A percentile compares a stretch with the other conserved stretches of the same genome.
Evolutionary conservation across 2,797 vertebrate species (phyloP).

Genomic region (Fundulus diaphanus): DNA sequence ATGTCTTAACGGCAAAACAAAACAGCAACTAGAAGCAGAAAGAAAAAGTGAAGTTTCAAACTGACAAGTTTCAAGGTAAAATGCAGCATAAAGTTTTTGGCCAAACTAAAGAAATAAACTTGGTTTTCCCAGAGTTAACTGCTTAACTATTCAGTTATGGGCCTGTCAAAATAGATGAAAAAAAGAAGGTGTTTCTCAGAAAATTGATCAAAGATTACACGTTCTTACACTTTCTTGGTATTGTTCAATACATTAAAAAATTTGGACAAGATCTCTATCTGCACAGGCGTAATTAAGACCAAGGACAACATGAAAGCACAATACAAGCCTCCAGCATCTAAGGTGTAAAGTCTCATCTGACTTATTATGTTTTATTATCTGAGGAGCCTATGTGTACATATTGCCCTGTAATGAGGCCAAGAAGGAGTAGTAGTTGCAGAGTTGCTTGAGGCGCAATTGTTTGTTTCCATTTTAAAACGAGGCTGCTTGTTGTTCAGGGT

Average conservation of each 20-base stretch:
- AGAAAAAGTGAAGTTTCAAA: background rate
- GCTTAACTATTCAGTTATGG: background rate
- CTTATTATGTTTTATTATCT: conserved; percentile 44
- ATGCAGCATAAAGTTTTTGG: background rate
- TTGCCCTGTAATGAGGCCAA: conserved; percentile 59
- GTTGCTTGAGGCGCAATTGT: conserved; percentile 43
- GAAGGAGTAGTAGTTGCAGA: conserved; percentile 53
- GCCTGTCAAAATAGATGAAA: background rate
- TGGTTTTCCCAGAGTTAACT: background rate
- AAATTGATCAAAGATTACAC: background rate
- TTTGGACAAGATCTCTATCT: background rate
- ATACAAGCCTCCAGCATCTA: conserved; percentile 19
- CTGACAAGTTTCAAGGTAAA: background rate
- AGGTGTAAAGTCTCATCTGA: conserved; percentile 41
- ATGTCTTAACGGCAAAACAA: background rate
- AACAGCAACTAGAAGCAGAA: background rate
- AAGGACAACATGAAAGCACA: conserved; percentile 16
- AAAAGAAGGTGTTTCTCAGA: background rate
- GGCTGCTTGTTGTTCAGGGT: conserved; percentile 44
- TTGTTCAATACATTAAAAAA: background rate
- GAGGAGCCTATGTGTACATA: conserved; percentile 39
- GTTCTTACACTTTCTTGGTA: background rate
- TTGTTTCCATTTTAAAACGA: conserved; percentile 45
- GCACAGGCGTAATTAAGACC: conserved; percentile 9
- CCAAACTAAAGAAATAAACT: background rate